Evolutionary conservation across 1,140 invertebrate genomes (phyloP).

Genomic region (Zaprionus camerounensis): DNA sequence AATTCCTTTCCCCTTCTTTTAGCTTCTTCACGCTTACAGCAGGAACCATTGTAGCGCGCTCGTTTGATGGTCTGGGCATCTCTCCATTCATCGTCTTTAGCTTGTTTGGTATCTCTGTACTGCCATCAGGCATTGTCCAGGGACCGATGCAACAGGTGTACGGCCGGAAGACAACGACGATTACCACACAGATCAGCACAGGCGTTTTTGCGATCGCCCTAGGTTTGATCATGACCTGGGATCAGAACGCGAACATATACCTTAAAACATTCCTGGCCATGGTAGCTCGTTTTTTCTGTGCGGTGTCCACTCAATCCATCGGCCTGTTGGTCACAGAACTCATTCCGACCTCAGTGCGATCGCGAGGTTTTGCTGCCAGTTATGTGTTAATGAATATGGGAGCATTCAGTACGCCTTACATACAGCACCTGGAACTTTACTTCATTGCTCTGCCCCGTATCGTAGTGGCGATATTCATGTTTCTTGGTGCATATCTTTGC

Average conservation of each 20-base stretch:
- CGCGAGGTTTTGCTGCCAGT: conserved; percentile 85
- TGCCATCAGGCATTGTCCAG: conserved; percentile 85
- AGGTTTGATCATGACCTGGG: not conserved
- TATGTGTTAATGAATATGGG: conserved; percentile 76
- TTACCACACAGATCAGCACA: not conserved
- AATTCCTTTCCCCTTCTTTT: not conserved
- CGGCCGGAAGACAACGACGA: conserved; percentile 85
- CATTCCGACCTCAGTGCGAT: conserved; percentile 87
- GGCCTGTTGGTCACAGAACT: conserved; percentile 88
- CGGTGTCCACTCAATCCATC: conserved; percentile 86
- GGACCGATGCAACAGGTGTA: conserved; percentile 84
- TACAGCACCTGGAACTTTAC: conserved; percentile 60
- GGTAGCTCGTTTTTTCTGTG: not conserved
- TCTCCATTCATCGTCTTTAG: conserved; percentile 84
- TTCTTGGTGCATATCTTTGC: no score
- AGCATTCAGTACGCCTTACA: conserved; percentile 55
- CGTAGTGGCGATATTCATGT: no score
- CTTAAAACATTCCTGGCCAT: not conserved
- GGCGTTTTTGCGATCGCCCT: not conserved
- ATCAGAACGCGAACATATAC: not conserved
- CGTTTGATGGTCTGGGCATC: conserved; percentile 86
- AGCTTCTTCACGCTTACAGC: conserved; percentile 55
- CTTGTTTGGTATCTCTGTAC: conserved; percentile 85
- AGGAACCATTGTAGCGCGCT: conserved; percentile 86
- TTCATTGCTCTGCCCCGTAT: no score